phyloP scores from a whole-genome alignment of 1,140 invertebrate species.

The Brachionus plicatilis region DNA sequence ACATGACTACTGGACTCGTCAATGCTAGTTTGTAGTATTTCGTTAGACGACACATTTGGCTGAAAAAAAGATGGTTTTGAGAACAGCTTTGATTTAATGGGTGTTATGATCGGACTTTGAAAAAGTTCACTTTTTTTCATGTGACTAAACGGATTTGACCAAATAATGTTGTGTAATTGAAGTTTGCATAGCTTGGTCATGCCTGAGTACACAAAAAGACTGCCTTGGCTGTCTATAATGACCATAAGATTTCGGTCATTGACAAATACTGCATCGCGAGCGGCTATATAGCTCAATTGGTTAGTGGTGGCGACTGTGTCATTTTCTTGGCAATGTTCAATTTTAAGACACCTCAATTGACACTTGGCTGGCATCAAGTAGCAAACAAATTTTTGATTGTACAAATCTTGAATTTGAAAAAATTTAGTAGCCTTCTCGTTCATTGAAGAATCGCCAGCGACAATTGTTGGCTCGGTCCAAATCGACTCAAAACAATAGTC shows the following conservation, averaged over 20 bases:
- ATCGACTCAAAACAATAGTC: constrained; percentile 33
- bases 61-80: neutral
- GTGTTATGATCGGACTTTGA: constrained; percentile 36
- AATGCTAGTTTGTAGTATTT: neutral
- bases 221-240: neutral
- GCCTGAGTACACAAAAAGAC: constrained; percentile 25
- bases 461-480: constrained; percentile 21
- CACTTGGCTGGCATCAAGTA: constrained; percentile 24
- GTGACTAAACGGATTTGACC: neutral
- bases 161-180: constrained; percentile 17
- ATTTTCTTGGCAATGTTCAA: neutral
- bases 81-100: constrained; percentile 20
- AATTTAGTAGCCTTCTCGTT: constrained; percentile 33
- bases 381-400: constrained; percentile 25
- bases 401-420: constrained; percentile 19
- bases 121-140: neutral
- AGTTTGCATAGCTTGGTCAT: constrained; percentile 30
- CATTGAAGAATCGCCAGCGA: constrained; percentile 18
- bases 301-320: neutral
- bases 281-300: constrained; percentile 21
- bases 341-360: constrained; percentile 36
- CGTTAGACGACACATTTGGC: neutral
- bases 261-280: constrained; percentile 18
- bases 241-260: constrained; percentile 21
- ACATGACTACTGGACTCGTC: neutral